A percentile compares a stretch with the other conserved stretches of the same genome.
phyloP scores from a whole-genome alignment of 2,888 invertebrate genomes.

The Caenorhabditis doughertyi region DNA sequence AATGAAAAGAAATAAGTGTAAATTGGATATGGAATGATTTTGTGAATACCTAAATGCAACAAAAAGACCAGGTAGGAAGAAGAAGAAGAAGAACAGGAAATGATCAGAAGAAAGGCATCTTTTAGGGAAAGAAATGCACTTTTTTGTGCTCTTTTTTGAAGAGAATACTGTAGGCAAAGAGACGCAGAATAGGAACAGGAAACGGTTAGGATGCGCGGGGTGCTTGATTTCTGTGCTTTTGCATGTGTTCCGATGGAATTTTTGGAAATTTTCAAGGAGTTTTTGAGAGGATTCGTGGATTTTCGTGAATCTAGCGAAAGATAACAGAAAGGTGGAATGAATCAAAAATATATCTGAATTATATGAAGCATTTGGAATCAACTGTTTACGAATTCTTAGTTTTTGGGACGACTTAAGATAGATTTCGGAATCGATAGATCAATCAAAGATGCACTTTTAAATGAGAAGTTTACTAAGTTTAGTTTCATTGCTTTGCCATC shows the following conservation, averaged over 20 bases:
- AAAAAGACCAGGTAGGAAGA: too few species aligned
- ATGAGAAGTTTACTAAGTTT: not conserved
- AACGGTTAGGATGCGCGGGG: slow-evolving; percentile 29
- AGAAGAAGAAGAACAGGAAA: slow-evolving; percentile 2
- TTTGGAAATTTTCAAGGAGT: slow-evolving; percentile 35
- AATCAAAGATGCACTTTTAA: too few species aligned
- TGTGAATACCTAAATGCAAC: slow-evolving; percentile 8
- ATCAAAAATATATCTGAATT: too few species aligned
- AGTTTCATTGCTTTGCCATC: slow-evolving; percentile 7
- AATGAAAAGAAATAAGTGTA: slow-evolving; percentile 1
- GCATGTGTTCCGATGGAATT: slow-evolving; percentile 58
- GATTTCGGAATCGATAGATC: too few species aligned
- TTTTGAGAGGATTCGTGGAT: slow-evolving; percentile 22
- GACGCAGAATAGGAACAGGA: slow-evolving; percentile 27
- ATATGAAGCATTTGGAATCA: too few species aligned
- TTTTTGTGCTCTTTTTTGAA: slow-evolving; percentile 20
- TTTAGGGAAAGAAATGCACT: slow-evolving; percentile 27
- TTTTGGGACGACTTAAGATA: too few species aligned
- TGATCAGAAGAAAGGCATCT: slow-evolving; percentile 10
- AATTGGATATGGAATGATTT: slow-evolving; percentile 10
- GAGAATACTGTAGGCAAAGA: slow-evolving; percentile 6
- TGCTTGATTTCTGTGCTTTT: slow-evolving; percentile 63
- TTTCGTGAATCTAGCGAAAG: too few species aligned
- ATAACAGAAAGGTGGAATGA: not conserved
- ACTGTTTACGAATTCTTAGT: too few species aligned